Percentiles rank a stretch among this genome's conserved stretches.
These are phyloP conservation scores for Napeogenes sylphis DNA, from an alignment of 2,888 invertebrate species.

Conservation along the genomic window DNA sequence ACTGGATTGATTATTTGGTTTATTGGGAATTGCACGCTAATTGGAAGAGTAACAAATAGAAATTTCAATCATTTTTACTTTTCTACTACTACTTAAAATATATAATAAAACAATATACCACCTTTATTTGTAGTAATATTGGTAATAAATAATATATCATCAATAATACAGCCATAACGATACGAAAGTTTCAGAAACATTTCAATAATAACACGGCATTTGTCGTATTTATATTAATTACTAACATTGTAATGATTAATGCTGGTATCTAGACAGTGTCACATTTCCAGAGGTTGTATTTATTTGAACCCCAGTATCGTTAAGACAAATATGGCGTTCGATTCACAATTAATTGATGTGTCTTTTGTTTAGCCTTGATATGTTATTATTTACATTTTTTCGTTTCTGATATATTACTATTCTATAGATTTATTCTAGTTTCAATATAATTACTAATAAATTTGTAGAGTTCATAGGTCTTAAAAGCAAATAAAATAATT, in stretches of 20 bases:
- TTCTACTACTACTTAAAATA: too few species aligned
- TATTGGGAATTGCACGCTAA: too few species aligned
- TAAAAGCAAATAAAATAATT: too few species aligned
- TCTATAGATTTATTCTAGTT: too few species aligned
- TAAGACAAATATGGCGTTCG: slow-evolving; percentile 62
- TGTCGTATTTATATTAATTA: slow-evolving; percentile 73
- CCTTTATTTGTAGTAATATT: not conserved
- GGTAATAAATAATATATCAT: not conserved
- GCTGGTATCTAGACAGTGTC: slow-evolving; percentile 65
- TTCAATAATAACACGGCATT: slow-evolving; percentile 47
- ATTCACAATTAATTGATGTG: slow-evolving; percentile 36
- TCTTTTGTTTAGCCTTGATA: not conserved
- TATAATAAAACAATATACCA: not conserved
- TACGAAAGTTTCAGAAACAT: slow-evolving; percentile 26
- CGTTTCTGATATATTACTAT: not conserved
- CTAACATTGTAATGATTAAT: slow-evolving; percentile 75
- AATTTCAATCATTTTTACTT: too few species aligned
- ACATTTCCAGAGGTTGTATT: slow-evolving; percentile 50
- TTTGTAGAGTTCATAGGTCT: too few species aligned
- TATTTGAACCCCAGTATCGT: slow-evolving; percentile 66
- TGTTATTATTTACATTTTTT: slow-evolving; percentile 1
- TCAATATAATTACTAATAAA: too few species aligned
- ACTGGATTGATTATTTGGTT: too few species aligned
- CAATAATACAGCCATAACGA: slow-evolving; percentile 6
- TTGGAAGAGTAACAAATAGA: too few species aligned